phyloP scores from a whole-genome alignment of 2,888 invertebrate genomes.

The Dastarcus helophoroides region DNA sequence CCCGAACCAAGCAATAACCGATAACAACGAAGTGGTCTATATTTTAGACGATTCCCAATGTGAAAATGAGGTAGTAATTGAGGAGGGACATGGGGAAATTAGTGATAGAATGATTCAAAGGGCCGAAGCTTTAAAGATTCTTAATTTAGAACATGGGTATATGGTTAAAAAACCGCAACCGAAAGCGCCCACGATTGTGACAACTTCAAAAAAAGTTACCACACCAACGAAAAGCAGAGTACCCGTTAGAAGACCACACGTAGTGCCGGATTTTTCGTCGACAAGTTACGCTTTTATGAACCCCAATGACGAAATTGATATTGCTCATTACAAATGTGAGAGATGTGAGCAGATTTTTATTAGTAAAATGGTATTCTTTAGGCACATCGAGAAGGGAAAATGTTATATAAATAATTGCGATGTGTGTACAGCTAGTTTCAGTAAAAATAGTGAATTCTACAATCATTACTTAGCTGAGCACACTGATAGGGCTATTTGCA shows the following conservation, averaged over 20 bases:
- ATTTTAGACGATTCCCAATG: conserved; percentile 30
- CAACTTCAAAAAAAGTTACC: conserved; percentile 9
- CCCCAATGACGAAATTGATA: conserved; percentile 31
- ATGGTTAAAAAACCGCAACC: conserved; percentile 22
- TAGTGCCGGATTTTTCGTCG: conserved; percentile 34
- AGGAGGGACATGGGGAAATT: conserved; percentile 19
- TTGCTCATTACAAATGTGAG: conserved; percentile 32
- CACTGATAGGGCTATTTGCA: conserved; percentile 34
- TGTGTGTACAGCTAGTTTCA: conserved; percentile 29
- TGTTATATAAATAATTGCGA: conserved; percentile 36
- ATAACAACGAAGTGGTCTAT: conserved; percentile 28
- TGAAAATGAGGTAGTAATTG: conserved; percentile 31
- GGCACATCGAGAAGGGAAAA: conserved; percentile 36
- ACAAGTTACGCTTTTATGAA: conserved; percentile 28
- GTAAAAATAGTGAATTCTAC: conserved; percentile 32
- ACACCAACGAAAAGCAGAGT: conserved; percentile 19
- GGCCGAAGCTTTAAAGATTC: conserved; percentile 23
- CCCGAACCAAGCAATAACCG: conserved; percentile 19
- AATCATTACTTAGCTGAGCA: conserved; percentile 30
- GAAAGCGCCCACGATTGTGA: neutral
- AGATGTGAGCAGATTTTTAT: conserved; percentile 36
- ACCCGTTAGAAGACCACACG: conserved; percentile 25
- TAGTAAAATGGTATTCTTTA: conserved; percentile 33
- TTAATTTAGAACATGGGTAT: conserved; percentile 34
- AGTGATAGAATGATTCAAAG: conserved; percentile 6